Conservation (phyloP, 2,113 vertebrate species). For the Rhea americana region DNA sequence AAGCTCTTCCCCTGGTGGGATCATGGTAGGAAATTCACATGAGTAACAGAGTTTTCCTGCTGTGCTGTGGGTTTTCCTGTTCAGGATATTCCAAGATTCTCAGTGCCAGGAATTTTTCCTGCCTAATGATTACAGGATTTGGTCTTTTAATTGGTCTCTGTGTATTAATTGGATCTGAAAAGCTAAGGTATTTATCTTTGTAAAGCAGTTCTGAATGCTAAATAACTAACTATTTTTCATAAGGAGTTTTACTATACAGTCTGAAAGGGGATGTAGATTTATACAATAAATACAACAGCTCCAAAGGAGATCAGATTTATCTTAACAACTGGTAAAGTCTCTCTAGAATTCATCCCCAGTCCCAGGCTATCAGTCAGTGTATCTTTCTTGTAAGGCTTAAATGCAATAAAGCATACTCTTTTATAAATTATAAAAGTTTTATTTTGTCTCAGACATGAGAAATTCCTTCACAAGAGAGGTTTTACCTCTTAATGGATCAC, state of each 20-base stretch:
- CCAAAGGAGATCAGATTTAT: conserved; percentile 40
- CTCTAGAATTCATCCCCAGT: conserved; percentile 48
- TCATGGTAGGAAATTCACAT: background rate
- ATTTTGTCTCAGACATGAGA: conserved; percentile 49
- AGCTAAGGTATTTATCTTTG: conserved; percentile 57
- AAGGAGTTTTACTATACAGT: conserved; percentile 13
- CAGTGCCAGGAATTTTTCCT: conserved; percentile 19
- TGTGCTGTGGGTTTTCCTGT: conserved; percentile 30
- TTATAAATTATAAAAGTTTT: conserved; percentile 62
- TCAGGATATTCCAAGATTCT: background rate
- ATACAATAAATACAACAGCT: conserved; percentile 38
- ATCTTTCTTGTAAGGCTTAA: conserved; percentile 50
- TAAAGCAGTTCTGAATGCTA: conserved; percentile 27
- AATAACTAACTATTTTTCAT: conserved; percentile 57
- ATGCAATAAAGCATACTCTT: conserved; percentile 38
- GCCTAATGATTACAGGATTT: conserved; percentile 28
- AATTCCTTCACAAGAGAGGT: conserved; percentile 9
- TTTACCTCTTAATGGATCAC: conserved; percentile 30
- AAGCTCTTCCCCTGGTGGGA: background rate
- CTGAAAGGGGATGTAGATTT: conserved; percentile 44
- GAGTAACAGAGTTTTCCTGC: conserved; percentile 13
- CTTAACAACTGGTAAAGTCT: conserved; percentile 45
- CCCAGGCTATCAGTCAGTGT: conserved; percentile 42
- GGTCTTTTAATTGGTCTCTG: conserved; percentile 62
- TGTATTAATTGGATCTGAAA: conserved; percentile 60